A percentile compares a stretch with the other conserved stretches of the same genome.
Conservation (phyloP, 2,888 invertebrate genomes). For the Tetrapedia diversipes region DNA sequence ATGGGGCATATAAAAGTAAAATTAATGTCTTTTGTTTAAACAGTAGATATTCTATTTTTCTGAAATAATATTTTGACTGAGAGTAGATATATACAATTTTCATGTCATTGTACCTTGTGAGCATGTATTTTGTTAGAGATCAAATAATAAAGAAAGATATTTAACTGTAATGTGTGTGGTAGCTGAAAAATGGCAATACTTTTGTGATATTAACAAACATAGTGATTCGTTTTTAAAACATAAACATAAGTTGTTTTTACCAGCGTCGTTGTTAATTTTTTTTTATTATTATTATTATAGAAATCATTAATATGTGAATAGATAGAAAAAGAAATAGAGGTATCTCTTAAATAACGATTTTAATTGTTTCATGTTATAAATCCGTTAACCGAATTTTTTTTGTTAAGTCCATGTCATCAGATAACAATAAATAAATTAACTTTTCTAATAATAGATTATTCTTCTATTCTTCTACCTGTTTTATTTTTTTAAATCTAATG, state of each 20-base stretch:
- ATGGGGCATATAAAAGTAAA: background rate
- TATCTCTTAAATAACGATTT: background rate
- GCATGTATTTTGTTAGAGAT: constrained; percentile 35
- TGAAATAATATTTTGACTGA: constrained; percentile 65
- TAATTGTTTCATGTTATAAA: background rate
- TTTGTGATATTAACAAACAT: constrained; percentile 78
- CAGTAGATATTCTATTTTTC: constrained; percentile 68
- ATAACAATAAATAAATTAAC: constrained; percentile 30
- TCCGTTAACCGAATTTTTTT: constrained; percentile 13
- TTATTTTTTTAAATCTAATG: background rate
- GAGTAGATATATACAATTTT: constrained; percentile 46
- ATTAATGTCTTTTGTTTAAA: constrained; percentile 7
- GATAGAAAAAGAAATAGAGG: background rate
- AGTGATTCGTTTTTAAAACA: constrained; percentile 65
- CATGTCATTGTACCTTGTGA: constrained; percentile 45
- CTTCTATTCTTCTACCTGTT: background rate
- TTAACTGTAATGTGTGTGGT: constrained; percentile 41
- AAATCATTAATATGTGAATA: constrained; percentile 2
- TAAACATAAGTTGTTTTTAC: constrained; percentile 35
- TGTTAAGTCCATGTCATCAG: constrained; percentile 2
- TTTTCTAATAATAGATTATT: constrained; percentile 9
- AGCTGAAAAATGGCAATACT: constrained; percentile 69
- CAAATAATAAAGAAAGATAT: constrained; percentile 1
- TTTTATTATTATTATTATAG: constrained; percentile 6
- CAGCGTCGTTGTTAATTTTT: constrained; percentile 26